phyloP scores from a whole-genome alignment of 2,797 vertebrate genomes.

The Decapterus maruadsi region DNA sequence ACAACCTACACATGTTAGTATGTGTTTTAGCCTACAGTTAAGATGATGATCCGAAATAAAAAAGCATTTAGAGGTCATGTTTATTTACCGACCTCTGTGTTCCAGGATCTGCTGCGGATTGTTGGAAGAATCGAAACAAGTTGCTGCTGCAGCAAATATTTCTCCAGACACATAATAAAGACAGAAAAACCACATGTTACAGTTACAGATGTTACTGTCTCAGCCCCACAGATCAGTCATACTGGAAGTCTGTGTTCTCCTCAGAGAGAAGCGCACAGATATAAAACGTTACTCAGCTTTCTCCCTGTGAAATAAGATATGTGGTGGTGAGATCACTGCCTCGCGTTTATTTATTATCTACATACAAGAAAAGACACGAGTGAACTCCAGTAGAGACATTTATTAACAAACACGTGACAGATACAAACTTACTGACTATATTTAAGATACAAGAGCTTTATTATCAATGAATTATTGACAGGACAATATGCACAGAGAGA shows the following conservation, averaged over 20 bases:
- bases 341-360: background rate
- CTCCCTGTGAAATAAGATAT: background rate
- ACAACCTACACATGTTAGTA: background rate
- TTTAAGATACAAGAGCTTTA: background rate
- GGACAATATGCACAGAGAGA: background rate
- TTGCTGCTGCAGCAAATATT: background rate
- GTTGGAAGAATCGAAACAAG: background rate
- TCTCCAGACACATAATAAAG: background rate
- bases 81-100: background rate
- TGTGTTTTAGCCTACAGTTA: background rate
- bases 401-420: background rate
- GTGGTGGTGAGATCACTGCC: background rate
- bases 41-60: background rate
- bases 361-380: background rate
- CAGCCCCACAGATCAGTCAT: background rate
- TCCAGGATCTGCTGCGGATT: too few relatives aligned
- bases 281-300: too few relatives aligned
- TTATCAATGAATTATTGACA: background rate
- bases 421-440: background rate
- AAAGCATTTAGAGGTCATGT: background rate
- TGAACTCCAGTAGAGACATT: background rate
- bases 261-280: background rate
- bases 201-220: background rate
- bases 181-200: background rate
- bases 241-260: background rate